Percentiles rank a stretch among this genome's conserved stretches.
Evolutionary conservation across 2,797 vertebrate genomes (phyloP).

Genomic region (Pseudocheirus occidentalis): DNA sequence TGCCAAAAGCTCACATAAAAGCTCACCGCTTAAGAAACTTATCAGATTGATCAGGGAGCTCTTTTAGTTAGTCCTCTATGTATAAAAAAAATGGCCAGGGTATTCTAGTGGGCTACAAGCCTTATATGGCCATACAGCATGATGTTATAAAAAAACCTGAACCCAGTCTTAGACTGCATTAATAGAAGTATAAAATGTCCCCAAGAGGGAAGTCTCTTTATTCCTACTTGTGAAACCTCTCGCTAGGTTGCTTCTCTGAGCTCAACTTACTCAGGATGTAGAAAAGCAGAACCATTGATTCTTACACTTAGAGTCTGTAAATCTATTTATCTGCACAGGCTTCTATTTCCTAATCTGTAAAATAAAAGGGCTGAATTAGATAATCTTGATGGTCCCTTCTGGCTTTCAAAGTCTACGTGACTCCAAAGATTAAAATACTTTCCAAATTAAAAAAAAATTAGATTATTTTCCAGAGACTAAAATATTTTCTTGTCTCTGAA

Average conservation of each 20-base stretch:
- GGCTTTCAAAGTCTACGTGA: not conserved
- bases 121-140: not conserved
- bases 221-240: not conserved
- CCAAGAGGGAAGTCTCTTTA: not conserved
- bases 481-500: conserved; percentile 11
- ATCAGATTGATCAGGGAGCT: not conserved
- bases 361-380: not conserved
- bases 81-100: not conserved
- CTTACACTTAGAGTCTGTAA: conserved; percentile 1
- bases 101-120: not conserved
- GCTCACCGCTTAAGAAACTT: not conserved
- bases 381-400: not conserved
- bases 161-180: not conserved
- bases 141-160: not conserved
- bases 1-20: not conserved
- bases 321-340: not conserved
- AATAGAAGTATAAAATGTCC: not conserved
- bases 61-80: not conserved
- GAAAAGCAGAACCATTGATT: conserved; percentile 33
- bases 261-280: conserved; percentile 29
- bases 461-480: not conserved
- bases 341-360: not conserved
- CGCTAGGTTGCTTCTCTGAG: not conserved
- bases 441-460: not conserved
- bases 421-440: not conserved